A percentile compares a stretch with the other conserved stretches of the same genome.
Conservation (phyloP, 1,140 invertebrate species). For the Drosophila nasuta region DNA sequence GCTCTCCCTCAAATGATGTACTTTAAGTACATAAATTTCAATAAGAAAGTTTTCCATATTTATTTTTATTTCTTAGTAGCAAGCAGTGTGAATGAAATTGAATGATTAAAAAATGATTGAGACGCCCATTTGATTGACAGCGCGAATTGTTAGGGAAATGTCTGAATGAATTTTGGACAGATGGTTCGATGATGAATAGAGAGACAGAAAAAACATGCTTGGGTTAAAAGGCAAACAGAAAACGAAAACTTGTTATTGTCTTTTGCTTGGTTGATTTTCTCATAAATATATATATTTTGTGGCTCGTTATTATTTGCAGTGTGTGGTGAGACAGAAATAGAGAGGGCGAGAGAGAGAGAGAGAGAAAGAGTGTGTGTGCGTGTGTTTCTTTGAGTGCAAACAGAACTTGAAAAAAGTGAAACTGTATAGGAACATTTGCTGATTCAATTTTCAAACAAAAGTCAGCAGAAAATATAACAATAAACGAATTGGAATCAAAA, state of each 20-base stretch:
- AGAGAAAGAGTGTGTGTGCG: constrained; percentile 2
- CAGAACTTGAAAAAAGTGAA: constrained; percentile 46
- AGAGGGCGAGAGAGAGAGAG: too few species aligned
- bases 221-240: constrained; percentile 37
- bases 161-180: constrained; percentile 32
- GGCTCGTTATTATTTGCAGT: constrained; percentile 8
- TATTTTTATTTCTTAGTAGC: neutral
- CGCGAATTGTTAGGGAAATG: constrained; percentile 45
- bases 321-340: neutral
- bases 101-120: neutral
- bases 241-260: constrained; percentile 39
- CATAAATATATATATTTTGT: neutral
- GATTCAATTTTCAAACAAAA: constrained; percentile 60
- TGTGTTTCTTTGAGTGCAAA: constrained; percentile 38
- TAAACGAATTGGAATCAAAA: constrained; percentile 19
- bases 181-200: neutral
- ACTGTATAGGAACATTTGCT: constrained; percentile 42
- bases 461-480: constrained; percentile 26
- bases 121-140: constrained; percentile 9
- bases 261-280: constrained; percentile 17
- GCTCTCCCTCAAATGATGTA: too few species aligned
- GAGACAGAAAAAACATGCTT: constrained; percentile 33
- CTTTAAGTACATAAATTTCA: too few species aligned
- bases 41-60: neutral
- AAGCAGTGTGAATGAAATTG: constrained; percentile 1